These are phyloP conservation scores for Toxotes chatareus DNA, from an alignment of 2,113 vertebrate genomes.

Conservation along the genomic window DNA sequence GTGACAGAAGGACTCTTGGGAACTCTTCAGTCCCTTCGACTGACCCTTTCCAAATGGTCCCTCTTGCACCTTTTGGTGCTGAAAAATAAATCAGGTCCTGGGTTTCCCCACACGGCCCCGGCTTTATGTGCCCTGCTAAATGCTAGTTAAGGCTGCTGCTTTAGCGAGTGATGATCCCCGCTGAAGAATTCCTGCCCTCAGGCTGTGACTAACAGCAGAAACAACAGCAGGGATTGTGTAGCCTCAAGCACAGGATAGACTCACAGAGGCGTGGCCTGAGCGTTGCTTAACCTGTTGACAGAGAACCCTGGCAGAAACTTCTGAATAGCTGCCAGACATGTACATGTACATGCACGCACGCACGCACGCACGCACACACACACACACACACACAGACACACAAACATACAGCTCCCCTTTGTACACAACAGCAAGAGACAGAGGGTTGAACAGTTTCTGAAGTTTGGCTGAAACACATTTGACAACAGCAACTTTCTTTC, in stretches of 20 bases:
- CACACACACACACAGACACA: slow-evolving; percentile 1
- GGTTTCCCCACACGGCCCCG: not conserved
- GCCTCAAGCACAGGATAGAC: slow-evolving; percentile 48
- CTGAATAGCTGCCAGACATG: slow-evolving; percentile 1
- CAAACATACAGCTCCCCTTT: slow-evolving; percentile 16
- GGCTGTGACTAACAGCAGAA: slow-evolving; percentile 71
- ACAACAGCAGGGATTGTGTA: slow-evolving; percentile 56
- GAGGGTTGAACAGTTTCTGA: not conserved
- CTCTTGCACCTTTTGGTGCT: not conserved
- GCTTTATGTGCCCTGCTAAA: not conserved
- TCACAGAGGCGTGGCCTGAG: slow-evolving; percentile 35
- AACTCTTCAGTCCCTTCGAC: not conserved
- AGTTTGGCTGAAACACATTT: not conserved
- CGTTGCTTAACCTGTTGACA: slow-evolving; percentile 70
- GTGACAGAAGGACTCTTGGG: not conserved
- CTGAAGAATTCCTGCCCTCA: slow-evolving; percentile 68
- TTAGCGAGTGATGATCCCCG: slow-evolving; percentile 25
- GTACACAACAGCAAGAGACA: not conserved
- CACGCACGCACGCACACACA: too few relatives aligned
- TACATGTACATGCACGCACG: not conserved
- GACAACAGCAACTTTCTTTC: not conserved
- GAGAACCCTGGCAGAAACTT: slow-evolving; percentile 12
- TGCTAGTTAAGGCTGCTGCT: slow-evolving; percentile 22
- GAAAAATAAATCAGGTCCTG: not conserved
- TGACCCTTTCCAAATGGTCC: not conserved